Percentiles rank a stretch among this genome's conserved stretches.
These are phyloP conservation scores for Arrhamphus sclerolepis DNA, from an alignment of 2,797 vertebrate species.

Conservation along the genomic window DNA sequence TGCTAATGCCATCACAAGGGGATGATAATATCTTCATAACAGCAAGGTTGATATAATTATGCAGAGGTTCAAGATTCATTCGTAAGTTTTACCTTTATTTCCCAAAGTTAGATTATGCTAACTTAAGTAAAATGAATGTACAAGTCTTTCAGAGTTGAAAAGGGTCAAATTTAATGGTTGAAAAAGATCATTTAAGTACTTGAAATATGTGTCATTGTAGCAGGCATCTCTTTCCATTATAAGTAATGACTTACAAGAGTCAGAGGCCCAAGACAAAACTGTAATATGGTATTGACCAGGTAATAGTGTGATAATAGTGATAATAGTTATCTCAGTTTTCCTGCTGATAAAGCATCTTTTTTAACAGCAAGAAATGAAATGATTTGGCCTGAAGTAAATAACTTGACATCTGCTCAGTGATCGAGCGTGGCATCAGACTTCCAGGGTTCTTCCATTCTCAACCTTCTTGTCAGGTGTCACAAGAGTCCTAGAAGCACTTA, in stretches of 20 bases:
- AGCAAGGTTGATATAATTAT: constrained; percentile 51
- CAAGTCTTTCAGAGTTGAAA: constrained; percentile 30
- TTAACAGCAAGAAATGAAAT: constrained; percentile 3
- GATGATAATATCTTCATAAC: constrained; percentile 45
- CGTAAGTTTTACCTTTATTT: constrained; percentile 1
- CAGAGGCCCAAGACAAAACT: constrained; percentile 17
- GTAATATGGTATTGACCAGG: constrained; percentile 34
- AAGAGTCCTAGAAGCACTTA: no score
- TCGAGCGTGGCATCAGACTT: no score
- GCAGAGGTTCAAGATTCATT: constrained; percentile 36
- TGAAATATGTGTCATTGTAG: constrained; percentile 34
- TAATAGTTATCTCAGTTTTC: constrained; percentile 1
- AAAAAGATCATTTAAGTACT: constrained; percentile 21
- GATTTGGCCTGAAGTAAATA: not conserved
- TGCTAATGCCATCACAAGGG: constrained; percentile 40
- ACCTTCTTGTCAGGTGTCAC: no score
- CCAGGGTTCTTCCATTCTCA: no score
- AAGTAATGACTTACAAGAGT: constrained; percentile 46
- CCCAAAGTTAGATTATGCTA: constrained; percentile 42
- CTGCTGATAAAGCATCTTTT: constrained; percentile 12
- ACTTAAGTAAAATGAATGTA: constrained; percentile 26
- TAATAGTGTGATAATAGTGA: constrained; percentile 16
- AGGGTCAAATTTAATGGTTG: constrained; percentile 16
- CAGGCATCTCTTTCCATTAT: constrained; percentile 34
- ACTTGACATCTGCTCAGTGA: not conserved